Base-by-base conservation (phyloP, 1,140 invertebrate species). In the Druon quercuslanigerum region DNA sequence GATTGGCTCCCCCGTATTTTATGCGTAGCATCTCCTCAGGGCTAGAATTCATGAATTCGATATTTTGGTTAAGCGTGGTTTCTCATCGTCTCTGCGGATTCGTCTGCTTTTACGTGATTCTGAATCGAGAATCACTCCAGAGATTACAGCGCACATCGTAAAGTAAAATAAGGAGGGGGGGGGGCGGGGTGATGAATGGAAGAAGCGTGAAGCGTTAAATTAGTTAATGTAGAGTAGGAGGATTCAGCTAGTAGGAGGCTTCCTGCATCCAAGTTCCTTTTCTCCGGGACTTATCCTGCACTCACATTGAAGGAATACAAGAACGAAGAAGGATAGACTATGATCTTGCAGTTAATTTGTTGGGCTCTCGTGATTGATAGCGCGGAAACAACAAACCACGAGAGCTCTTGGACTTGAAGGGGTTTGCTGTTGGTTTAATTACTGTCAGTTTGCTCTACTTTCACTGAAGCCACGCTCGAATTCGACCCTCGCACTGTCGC, bases 401-500 rank as follows among this genome's bases (percentile, higher is more conserved):
- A 57, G 56, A 33, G 25, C 56, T 57, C 56, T 57, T 57, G 56
- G 56, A 20, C 56, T 57, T 57, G 56, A 25, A 57, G 56, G 56
- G 19, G 56, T 57, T 57, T 57, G 19, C 56, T 57, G 56, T 57
- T 57, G 19, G 56, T 57, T 57, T 57, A 57, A 57, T 57, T 57
- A 57, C 56, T 57, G 56, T 54, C 52, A 17, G 17, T 19, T 46
- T 54, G 52, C 19, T 57, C 56, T 57, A 57, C 56, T 57, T 57
- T 57, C 56, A 57, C 56, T 57, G 7, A 1, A 57, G 19, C n/a
- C 12, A 57, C 19, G 56, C 25, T 25, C 12, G 17, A 20, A 20
- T 20, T 46, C n/a, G 3, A 25, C 25, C 25, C 56, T 57, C 19
- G 19, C 20, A 57, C 19, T 57, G 56, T 57, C 56, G 19, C 56